Base-by-base conservation (phyloP, 2,113 vertebrate genomes). In the Leptosomus discolor region DNA sequence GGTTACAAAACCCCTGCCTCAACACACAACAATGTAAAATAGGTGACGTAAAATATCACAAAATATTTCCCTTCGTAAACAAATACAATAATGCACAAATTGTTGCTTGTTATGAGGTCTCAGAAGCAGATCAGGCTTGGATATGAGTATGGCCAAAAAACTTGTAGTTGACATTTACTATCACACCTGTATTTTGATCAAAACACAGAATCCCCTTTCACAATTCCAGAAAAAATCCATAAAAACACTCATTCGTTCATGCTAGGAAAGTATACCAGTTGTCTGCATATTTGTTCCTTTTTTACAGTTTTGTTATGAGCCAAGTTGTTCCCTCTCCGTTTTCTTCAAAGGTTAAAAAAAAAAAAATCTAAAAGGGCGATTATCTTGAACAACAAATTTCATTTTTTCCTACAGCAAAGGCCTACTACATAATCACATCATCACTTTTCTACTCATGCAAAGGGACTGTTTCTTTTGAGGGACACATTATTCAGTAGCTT, bases 401-500 rank as follows among this genome's bases (percentile, higher is more conserved):
- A 15, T 15, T 77, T 60, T 65, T n/a, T 37, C n/a, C 77, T 65
- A 5, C 34, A 37, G n/a, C 39, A 60, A 48, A 61, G 14, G 14
- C 18, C 18, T 12, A 26, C 26, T 30, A 13, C 1, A 1, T 20
- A 39, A 51, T 34, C 2, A 0, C 51, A 26, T 23, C 29, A 7
- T 3, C 50, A 4, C 24, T 5, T 5, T n/a, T 23, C 53, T 21
- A 24, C 65, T 51, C 37, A 15, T 2, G 5, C 13, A 2, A 46
- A 34, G 18, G 20, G 53, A 23, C 32, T 15, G 8, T 15, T 64
- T 32, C 50, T 53, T 24, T 13, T 7, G 19, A 27, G 51, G 30
- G 41, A 24, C 8, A 3, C 1, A 3, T 32, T 39, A 32, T 5
- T 32, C 58, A 34, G 24, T 34, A 41, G 41, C 32, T 26, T 39